These are phyloP conservation scores for Drosophila mettleri DNA, from an alignment of 2,888 invertebrate species.

Conservation along the genomic window DNA sequence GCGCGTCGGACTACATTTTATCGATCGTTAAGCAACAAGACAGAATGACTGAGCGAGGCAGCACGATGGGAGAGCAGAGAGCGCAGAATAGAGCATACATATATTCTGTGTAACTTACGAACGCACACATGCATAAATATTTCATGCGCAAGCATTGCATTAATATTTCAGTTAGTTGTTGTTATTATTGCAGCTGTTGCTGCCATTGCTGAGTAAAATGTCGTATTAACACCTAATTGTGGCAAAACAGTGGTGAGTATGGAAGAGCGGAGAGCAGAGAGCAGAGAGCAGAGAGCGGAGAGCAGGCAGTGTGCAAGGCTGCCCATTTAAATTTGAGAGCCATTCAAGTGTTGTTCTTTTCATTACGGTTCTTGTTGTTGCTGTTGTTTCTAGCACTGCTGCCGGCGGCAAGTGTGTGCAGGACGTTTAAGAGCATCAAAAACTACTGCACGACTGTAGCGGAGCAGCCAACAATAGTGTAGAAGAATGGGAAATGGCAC, in stretches of 20 bases:
- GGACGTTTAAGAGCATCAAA: slow-evolving; percentile 19
- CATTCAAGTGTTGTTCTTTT: slow-evolving; percentile 22
- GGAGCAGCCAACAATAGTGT: background rate
- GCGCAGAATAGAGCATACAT: slow-evolving; percentile 6
- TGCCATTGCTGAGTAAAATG: slow-evolving; percentile 55
- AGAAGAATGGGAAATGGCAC: background rate
- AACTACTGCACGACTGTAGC: background rate
- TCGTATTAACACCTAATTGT: slow-evolving; percentile 75
- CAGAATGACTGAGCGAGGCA: slow-evolving; percentile 1
- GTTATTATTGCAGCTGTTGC: slow-evolving; percentile 19
- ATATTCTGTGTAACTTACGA: slow-evolving; percentile 18
- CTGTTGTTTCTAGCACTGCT: background rate
- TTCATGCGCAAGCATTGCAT: slow-evolving; percentile 52
- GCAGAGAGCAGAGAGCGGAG: background rate
- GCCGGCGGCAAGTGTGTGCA: slow-evolving; percentile 20
- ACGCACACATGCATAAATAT: slow-evolving; percentile 52
- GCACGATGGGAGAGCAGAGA: slow-evolving; percentile 1
- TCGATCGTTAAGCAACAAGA: slow-evolving; percentile 60
- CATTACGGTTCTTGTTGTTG: slow-evolving; percentile 4
- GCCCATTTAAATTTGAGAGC: slow-evolving; percentile 24
- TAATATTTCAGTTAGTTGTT: slow-evolving; percentile 45
- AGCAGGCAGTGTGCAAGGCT: background rate
- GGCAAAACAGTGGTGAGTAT: slow-evolving; percentile 41
- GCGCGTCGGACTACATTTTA: slow-evolving; percentile 57
- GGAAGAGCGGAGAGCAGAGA: slow-evolving; percentile 2